phyloP scores from a whole-genome alignment of 2,113 vertebrate genomes.

The Pedetes capensis region DNA sequence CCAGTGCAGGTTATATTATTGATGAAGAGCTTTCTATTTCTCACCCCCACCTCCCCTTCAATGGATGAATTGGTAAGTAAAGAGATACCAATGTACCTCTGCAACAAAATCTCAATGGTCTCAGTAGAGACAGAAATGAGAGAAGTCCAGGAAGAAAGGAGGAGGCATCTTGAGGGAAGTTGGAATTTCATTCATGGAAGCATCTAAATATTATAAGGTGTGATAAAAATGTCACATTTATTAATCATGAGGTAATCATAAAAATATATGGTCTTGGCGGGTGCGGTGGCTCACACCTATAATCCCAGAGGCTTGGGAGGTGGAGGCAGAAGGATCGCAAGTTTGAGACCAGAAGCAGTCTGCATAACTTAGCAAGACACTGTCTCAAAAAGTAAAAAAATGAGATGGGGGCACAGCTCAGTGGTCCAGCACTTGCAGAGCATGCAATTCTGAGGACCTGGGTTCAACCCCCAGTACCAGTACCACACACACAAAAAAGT shows the following conservation, averaged over 20 bases:
- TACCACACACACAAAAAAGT: slow-evolving; percentile 46
- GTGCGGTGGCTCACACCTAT: too few species aligned
- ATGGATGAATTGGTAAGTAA: background rate
- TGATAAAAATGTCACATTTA: slow-evolving; percentile 23
- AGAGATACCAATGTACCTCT: background rate
- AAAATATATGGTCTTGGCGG: slow-evolving; percentile 13
- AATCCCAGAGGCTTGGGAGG: too few species aligned
- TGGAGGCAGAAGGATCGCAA: too few species aligned
- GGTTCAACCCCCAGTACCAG: too few species aligned
- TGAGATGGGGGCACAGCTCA: too few species aligned
- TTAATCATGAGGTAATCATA: slow-evolving; percentile 3
- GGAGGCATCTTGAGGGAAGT: background rate
- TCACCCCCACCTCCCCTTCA: fast-evolving
- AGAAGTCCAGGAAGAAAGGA: background rate
- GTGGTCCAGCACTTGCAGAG: too few species aligned
- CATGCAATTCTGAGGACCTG: too few species aligned
- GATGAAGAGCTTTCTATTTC: background rate
- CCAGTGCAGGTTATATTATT: background rate
- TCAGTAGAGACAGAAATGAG: background rate
- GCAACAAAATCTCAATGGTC: background rate
- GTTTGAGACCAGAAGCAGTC: too few species aligned
- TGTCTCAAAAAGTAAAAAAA: too few species aligned
- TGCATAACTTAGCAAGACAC: too few species aligned
- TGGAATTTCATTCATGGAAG: background rate
- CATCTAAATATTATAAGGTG: background rate